Evolutionary conservation across 2,113 vertebrate genomes (phyloP).

Genomic region (Heterotilapia buettikoferi): DNA sequence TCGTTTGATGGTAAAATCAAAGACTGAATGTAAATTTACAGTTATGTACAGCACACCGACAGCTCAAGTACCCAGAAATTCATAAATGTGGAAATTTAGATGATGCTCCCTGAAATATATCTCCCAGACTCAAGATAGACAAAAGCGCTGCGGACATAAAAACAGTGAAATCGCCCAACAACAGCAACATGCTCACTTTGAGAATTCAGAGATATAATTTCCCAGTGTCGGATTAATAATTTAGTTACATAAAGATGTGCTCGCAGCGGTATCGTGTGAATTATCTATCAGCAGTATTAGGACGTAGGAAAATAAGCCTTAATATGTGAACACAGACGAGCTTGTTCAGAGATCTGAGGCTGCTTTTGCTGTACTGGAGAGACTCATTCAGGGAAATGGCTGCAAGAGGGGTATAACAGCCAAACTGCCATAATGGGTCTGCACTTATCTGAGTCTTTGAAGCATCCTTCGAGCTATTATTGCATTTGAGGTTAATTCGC

Average conservation of each 20-base stretch:
- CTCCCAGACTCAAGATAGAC: neutral
- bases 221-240: neutral
- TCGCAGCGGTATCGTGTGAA: neutral
- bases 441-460: neutral
- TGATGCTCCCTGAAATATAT: neutral
- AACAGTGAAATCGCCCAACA: neutral
- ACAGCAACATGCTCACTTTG: neutral
- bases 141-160: neutral
- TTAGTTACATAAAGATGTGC: neutral
- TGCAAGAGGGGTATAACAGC: neutral
- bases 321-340: neutral
- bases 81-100: neutral
- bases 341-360: neutral
- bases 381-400: constrained; percentile 8
- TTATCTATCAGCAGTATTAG: neutral
- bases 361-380: neutral
- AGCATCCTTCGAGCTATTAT: neutral
- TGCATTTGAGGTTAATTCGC: neutral
- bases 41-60: neutral
- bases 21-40: neutral
- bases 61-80: neutral
- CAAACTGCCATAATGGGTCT: neutral
- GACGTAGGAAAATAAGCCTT: neutral
- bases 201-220: neutral
- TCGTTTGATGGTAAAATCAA: neutral